Evolutionary conservation across 2,113 vertebrate species (phyloP), one percentile per base, ranked within the genome.

Genomic region (Gila orcuttii): DNA sequence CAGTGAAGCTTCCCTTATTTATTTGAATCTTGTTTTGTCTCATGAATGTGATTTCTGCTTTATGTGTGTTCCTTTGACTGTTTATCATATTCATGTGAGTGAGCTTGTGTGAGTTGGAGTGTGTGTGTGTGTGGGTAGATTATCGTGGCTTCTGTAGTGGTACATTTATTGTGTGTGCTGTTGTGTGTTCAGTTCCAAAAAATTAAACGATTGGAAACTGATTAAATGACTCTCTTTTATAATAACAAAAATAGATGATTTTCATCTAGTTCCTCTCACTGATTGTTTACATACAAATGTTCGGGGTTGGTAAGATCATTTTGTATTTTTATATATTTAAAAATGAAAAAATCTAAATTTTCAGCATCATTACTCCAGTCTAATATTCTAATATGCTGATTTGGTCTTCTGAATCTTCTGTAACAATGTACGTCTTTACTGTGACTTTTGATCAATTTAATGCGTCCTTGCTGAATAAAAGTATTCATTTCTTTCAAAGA

Each of bases 21-120:
- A 28, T 85, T 82, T 88, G 83, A 76, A 81, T 52, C 89, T 79
- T 73, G 68, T 73, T 39, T 90, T 91, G 90, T 89, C 90, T 93
- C 92, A 71, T 83, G 33, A 52, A 87, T 87, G 88, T 90, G 91
- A 91, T 42, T 83, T 73, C 66, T 28, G 81, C 86, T 42, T 19
- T 82, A 8, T 19, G 74, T 55, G 33, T 79, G 39, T 79, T n/a
- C 9, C 19, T 88, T 87, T 92, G 31, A 90, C 86, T 89, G 87
- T 71, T 52, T 31, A 19, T 84, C 25, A 55, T 83, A 25, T 88
- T 88, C 89, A 90, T 86, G 80, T 89, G 42, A 88, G 87, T 88
- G 86, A n/a, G 52, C 82, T 60, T 64, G 78, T 42, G 76, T 77
- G 45, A 36, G 10, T 23, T 42, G 8, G 36, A 23, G 50, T 59